Base-by-base conservation (phyloP, 2,797 vertebrate genomes). In the Dendrocincla fuliginosa region DNA sequence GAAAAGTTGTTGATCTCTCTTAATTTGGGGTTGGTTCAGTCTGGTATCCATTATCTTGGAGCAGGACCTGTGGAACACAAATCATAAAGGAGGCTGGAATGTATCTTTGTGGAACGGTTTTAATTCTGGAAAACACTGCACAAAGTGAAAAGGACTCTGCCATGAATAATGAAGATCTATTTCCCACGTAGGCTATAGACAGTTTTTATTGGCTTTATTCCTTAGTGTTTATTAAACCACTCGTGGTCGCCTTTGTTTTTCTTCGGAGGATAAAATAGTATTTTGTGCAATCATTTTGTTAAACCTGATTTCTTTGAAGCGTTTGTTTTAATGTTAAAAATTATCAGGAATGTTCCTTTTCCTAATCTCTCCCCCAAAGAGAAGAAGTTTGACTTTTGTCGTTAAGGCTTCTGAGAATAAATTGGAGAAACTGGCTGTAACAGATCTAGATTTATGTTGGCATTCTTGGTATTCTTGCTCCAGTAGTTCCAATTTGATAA, bases 401-500 rank as follows among this genome's bases (percentile, higher is more conserved):
- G 59, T 84, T 92, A 64, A 67, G 65, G 37, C n/a, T 95, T 84
- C 93, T 49, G 94, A 88, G 78, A 84, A 93, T 82, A 91, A 71
- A 61, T 88, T 82, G 92, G 70, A 91, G 87, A 95, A 89, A 82
- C 60, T 76, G 96, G 46, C 74, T 95, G 93, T 96, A 94, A 82
- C 67, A 86, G 86, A 84, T 93, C 87, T 87, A 93, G 87, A 71
- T 96, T 86, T 97, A 94, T 94, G 67, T 70, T 95, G 68, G 44
- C 47, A 78, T 96, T 94, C 87, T 96, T 69, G 59, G 53, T 95
- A 85, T 96, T 95, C 50, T 95, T 96, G 91, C 91, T 91, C 77
- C 89, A 91, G 90, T 90, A 93, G 95, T 96, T 96, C 82, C 91
- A 90, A 77, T 95, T 93, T 95, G 90, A 95, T 97, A 95, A 97